Evolutionary conservation across 1,140 invertebrate species (phyloP).

Genomic region (Ceratina calcarata): DNA sequence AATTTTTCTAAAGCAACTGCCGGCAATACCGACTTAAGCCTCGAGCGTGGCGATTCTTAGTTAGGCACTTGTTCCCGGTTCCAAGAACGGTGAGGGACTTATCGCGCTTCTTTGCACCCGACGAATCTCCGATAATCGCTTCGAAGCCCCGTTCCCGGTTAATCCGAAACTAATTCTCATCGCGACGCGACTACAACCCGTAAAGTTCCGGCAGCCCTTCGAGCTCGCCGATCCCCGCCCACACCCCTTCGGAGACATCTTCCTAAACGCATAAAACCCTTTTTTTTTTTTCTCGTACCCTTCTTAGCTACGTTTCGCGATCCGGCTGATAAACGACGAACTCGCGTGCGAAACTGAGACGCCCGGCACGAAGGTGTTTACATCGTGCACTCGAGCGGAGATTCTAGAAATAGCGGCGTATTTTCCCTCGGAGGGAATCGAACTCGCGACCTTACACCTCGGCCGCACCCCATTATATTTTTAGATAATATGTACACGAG

Average conservation of each 20-base stretch:
- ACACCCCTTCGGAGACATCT: too few species aligned
- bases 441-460: slow-evolving; percentile 71
- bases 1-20: too few species aligned
- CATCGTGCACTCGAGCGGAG: slow-evolving; percentile 28
- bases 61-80: not conserved
- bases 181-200: slow-evolving; percentile 65
- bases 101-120: slow-evolving; percentile 70
- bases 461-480: slow-evolving; percentile 65
- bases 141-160: slow-evolving; percentile 72
- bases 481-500: slow-evolving; percentile 48
- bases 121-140: slow-evolving; percentile 76
- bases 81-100: slow-evolving; percentile 69
- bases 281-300: not conserved
- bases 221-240: not conserved
- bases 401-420: slow-evolving; percentile 72
- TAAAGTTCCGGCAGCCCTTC: slow-evolving; percentile 35
- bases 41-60: not conserved
- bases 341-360: too few species aligned
- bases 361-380: slow-evolving; percentile 2
- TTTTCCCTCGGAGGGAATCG: slow-evolving; percentile 72
- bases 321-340: too few species aligned
- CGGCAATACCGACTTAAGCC: not conserved
- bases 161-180: slow-evolving; percentile 75
- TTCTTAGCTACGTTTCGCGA: slow-evolving; percentile 6
- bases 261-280: too few species aligned